phyloP scores from a whole-genome alignment of 2,113 vertebrate species.

The Eidolon helvum region DNA sequence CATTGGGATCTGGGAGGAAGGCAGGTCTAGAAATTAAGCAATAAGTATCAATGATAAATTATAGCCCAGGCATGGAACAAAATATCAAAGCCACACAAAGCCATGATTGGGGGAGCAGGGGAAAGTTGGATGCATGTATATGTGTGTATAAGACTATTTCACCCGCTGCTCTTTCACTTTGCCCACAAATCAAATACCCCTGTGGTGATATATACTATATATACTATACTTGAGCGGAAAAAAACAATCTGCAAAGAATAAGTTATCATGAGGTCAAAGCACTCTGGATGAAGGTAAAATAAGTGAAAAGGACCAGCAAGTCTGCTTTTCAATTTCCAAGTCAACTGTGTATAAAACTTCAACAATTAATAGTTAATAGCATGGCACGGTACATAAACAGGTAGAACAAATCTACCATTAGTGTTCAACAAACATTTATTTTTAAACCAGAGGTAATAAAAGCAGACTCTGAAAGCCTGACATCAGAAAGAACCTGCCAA shows the following conservation, averaged over 20 bases:
- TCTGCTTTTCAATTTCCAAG: neutral
- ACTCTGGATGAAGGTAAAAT: neutral
- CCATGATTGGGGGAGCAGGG: neutral
- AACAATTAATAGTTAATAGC: neutral
- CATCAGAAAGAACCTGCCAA: neutral
- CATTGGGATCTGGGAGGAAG: slow-evolving; percentile 97
- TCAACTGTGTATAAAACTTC: neutral
- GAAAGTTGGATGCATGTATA: neutral
- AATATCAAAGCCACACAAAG: neutral
- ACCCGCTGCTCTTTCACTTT: neutral
- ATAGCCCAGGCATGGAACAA: neutral
- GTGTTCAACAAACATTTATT: slow-evolving; percentile 9
- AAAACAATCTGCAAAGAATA: neutral
- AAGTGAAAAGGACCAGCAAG: neutral
- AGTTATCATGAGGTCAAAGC: neutral
- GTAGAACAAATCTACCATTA: neutral
- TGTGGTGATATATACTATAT: neutral
- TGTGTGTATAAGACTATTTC: neutral
- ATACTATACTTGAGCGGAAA: neutral
- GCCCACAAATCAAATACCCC: neutral
- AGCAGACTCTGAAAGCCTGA: neutral
- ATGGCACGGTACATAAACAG: neutral
- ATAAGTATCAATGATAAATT: slow-evolving; percentile 14
- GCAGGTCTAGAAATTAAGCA: slow-evolving; percentile 89
- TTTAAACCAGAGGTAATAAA: slow-evolving; percentile 10